Evolutionary conservation across 2,797 vertebrate genomes (phyloP).

Genomic region (Chloroceryle inda): DNA sequence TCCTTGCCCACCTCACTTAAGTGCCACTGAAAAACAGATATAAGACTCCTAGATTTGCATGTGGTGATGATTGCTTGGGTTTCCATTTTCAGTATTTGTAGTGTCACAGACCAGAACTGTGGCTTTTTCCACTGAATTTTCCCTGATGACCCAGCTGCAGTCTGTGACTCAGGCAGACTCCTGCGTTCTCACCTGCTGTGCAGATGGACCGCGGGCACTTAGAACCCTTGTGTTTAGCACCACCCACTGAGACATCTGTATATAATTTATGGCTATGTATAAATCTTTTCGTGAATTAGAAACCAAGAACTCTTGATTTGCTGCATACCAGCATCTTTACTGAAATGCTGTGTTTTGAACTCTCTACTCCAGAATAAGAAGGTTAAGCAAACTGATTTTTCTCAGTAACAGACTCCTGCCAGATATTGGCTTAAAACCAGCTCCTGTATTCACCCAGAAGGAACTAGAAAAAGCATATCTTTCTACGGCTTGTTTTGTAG

Average conservation of each 20-base stretch:
- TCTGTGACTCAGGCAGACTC: fast-evolving
- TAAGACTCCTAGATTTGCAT: background rate
- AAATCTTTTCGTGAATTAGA: background rate
- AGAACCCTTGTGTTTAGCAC: background rate
- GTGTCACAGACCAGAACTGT: background rate
- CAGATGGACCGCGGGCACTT: background rate
- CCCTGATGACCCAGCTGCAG: background rate
- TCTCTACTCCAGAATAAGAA: background rate
- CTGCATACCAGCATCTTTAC: background rate
- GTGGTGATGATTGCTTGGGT: fast-evolving
- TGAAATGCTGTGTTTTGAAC: background rate
- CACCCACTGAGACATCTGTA: background rate
- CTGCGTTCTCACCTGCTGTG: background rate
- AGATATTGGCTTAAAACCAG: background rate
- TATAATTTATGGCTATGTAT: background rate
- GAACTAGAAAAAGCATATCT: background rate
- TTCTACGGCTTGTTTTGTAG: background rate
- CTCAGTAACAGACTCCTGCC: background rate
- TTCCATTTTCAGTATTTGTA: background rate
- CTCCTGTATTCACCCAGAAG: background rate
- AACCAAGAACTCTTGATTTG: background rate
- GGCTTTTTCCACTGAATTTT: background rate
- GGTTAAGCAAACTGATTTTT: background rate
- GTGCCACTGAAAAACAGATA: no score
- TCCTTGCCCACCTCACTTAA: no score